Evolutionary conservation across 2,888 invertebrate genomes (phyloP), one percentile per base, ranked within the genome.

Genomic region (Steromphala cineraria): DNA sequence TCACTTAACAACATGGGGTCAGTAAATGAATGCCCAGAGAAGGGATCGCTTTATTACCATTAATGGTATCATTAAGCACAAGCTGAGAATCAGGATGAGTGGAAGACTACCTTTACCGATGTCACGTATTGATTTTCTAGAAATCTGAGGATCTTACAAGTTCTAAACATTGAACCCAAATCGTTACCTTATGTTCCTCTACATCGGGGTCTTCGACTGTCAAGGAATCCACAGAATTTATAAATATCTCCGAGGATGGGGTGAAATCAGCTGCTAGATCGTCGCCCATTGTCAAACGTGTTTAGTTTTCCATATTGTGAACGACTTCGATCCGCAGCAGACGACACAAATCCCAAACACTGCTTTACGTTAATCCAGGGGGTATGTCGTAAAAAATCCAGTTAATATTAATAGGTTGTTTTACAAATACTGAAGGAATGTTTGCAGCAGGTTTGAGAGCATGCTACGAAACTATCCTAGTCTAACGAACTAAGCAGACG

Each of bases 401-500:
- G 62, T 28, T 17, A 28, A 28, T 24, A 28, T 28, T 62, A 24
- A 62, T 24, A 24, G 28, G 62, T 24, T 17, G 62, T 5, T 8
- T 24, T 62, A 13, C 4, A 62, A 1, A 62, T 62, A 28, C 62
- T 62, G n/a, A 24, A 13, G 15, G 24, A 21, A 24, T 62, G 62
- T 28, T 62, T 24, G 28, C 62, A 24, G 62, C 62, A 15, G 62
- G 15, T 62, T 15, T 62, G 21, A 24, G 62, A 28, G 28, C 62
- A 24, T 21, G 62, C 21, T 62, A 62, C 24, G 28, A 62, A 62
- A 62, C 62, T 62, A 62, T 28, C 62, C 62, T 62, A 62, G 62
- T 28, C 71, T 71, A 71, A 28, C 36, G 71, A 40, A 71, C 28
- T 17, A 71, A 71, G 71, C 71, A 71, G 71, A 71, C 71, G 40